These are phyloP conservation scores for Blastobasis adustella DNA, from an alignment of 2,888 invertebrate species.

Conservation along the genomic window DNA sequence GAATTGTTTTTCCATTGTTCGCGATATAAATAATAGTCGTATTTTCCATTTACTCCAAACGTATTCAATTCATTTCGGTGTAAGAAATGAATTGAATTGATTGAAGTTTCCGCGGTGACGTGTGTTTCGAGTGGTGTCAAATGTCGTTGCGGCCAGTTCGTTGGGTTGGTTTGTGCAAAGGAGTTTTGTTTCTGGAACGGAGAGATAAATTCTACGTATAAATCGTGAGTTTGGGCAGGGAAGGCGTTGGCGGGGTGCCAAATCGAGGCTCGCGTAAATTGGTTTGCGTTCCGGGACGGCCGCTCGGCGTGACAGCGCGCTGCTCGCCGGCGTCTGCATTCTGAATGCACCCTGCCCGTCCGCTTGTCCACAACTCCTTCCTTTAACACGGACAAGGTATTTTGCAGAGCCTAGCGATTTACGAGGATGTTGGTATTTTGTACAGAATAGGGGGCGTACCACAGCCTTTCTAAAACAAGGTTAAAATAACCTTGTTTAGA, in stretches of 20 bases:
- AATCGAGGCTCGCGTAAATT: conserved; percentile 26
- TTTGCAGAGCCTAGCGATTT: too few relatives aligned
- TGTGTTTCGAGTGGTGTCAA: background rate
- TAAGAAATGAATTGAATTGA: too few relatives aligned
- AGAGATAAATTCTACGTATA: conserved; percentile 17
- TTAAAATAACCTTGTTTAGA: too few relatives aligned
- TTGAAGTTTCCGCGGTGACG: conserved; percentile 35
- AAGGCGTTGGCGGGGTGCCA: conserved; percentile 23
- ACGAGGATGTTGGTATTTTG: too few relatives aligned
- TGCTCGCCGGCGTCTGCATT: conserved; percentile 2
- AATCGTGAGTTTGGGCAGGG: conserved; percentile 25
- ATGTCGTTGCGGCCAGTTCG: background rate
- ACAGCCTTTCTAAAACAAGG: too few relatives aligned
- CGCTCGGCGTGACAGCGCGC: background rate
- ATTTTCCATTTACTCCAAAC: conserved; percentile 39
- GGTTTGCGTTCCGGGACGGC: conserved; percentile 13
- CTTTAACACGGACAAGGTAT: background rate
- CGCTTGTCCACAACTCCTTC: conserved; percentile 10
- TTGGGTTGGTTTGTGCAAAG: background rate
- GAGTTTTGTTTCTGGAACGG: background rate
- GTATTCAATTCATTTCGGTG: too few relatives aligned
- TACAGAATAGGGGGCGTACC: too few relatives aligned
- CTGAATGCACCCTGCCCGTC: conserved; percentile 16
- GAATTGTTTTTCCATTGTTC: conserved; percentile 44
- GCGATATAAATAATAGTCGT: conserved; percentile 22